These are phyloP conservation scores for Orchestia grillus DNA, from an alignment of 1,140 invertebrate genomes.

Conservation along the genomic window DNA sequence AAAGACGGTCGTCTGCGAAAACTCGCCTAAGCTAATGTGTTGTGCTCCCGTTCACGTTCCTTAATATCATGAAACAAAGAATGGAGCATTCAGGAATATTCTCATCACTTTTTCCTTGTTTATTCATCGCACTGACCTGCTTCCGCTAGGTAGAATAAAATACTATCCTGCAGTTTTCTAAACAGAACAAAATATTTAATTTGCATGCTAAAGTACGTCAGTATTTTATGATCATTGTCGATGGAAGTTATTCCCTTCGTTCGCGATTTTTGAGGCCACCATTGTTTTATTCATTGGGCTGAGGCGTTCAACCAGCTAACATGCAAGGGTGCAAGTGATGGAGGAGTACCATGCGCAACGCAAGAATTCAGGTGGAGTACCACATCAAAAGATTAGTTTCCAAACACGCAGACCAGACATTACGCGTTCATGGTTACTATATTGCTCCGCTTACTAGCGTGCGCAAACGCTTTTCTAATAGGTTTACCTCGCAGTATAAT, in stretches of 20 bases:
- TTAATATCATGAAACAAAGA: not conserved
- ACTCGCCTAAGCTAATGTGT: not conserved
- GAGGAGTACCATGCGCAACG: not conserved
- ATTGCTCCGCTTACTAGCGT: no score
- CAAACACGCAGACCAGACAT: not conserved
- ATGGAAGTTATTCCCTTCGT: not conserved
- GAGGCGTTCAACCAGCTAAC: not conserved
- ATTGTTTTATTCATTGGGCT: not conserved
- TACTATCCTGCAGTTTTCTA: not conserved
- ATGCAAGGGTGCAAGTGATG: not conserved
- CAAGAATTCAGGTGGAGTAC: not conserved
- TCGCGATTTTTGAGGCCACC: not conserved
- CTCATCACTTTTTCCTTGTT: not conserved
- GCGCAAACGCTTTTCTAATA: no score
- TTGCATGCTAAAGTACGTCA: not conserved
- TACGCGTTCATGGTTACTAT: no score
- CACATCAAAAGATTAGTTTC: not conserved
- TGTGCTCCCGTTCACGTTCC: not conserved
- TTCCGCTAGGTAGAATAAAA: no score
- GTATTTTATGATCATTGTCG: not conserved
- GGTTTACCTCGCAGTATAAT: no score
- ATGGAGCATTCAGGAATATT: not conserved
- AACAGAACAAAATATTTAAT: not conserved
- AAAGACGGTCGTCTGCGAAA: not conserved
- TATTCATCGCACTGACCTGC: no score